These are phyloP conservation scores for Hermaeophaga mercurialis DNA, from an alignment of 2,888 invertebrate species.

Conservation along the genomic window DNA sequence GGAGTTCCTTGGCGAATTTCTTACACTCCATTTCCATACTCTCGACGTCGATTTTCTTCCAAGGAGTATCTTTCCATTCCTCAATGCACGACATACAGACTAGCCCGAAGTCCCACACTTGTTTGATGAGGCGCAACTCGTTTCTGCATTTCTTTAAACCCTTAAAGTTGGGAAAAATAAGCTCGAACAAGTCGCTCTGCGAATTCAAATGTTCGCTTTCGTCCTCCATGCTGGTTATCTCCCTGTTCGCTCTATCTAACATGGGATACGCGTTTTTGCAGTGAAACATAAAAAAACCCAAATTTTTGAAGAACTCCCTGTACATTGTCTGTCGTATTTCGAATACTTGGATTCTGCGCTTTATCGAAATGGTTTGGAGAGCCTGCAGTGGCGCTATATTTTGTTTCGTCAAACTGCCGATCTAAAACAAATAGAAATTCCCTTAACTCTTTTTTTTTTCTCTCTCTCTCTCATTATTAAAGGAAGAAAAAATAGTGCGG, in stretches of 20 bases:
- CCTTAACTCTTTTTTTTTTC: too few species aligned
- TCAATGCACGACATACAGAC: slow-evolving; percentile 82
- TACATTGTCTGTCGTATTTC: slow-evolving; percentile 79
- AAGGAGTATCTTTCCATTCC: slow-evolving; percentile 92
- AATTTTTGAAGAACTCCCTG: slow-evolving; percentile 72
- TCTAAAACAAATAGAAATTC: slow-evolving; percentile 40
- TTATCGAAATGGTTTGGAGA: slow-evolving; percentile 84
- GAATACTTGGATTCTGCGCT: slow-evolving; percentile 80
- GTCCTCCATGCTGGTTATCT: slow-evolving; percentile 70
- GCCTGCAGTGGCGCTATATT: slow-evolving; percentile 87
- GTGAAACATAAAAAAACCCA: slow-evolving; percentile 64
- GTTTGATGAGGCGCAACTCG: slow-evolving; percentile 77
- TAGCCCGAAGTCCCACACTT: slow-evolving; percentile 88
- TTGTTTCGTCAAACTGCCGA: slow-evolving; percentile 82
- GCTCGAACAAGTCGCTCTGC: slow-evolving; percentile 84
- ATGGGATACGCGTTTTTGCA: slow-evolving; percentile 71
- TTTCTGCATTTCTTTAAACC: slow-evolving; percentile 53
- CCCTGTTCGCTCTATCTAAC: slow-evolving; percentile 71
- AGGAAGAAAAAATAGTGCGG: too few species aligned
- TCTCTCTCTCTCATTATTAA: too few species aligned
- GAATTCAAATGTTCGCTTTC: slow-evolving; percentile 70
- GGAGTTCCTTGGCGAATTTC: slow-evolving; percentile 83
- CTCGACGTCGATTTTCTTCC: slow-evolving; percentile 94
- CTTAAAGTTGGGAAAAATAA: slow-evolving; percentile 82
- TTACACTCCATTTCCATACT: slow-evolving; percentile 93